Conservation (phyloP, 2,797 vertebrate species). For the Onychomys arenicola region DNA sequence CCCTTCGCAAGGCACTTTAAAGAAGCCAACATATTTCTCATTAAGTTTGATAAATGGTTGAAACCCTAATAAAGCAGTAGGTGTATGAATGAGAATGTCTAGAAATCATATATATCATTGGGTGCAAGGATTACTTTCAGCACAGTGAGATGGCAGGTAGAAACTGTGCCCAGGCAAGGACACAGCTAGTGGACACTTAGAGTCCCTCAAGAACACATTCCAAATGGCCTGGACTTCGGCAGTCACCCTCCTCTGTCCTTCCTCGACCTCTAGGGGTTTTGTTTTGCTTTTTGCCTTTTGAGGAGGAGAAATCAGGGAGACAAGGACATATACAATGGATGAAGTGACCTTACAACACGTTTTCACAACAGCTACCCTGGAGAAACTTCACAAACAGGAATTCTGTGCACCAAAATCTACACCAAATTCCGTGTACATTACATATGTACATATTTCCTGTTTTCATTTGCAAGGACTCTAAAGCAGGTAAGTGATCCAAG, state of each 20-base stretch:
- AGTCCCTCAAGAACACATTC: constrained; percentile 1
- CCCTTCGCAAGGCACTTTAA: background rate
- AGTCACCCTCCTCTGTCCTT: background rate
- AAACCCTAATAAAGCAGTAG: background rate
- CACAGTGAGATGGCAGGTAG: background rate
- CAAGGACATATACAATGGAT: background rate
- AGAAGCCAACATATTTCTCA: constrained; percentile 14
- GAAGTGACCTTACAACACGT: background rate
- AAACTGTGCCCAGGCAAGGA: background rate
- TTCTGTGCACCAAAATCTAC: background rate
- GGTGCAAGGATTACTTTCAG: background rate
- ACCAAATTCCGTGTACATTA: background rate
- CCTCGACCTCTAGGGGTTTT: background rate
- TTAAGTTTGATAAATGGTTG: background rate
- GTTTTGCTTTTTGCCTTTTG: background rate
- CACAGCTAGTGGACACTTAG: background rate
- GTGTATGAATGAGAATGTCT: background rate
- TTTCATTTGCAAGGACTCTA: constrained; percentile 53
- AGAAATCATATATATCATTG: background rate
- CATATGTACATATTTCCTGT: background rate
- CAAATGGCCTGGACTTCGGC: background rate
- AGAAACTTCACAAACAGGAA: background rate
- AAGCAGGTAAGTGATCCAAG: background rate
- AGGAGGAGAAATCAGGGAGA: no score
- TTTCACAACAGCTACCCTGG: background rate